A percentile compares a stretch with the other conserved stretches of the same genome.
These are phyloP conservation scores for Kuschelorhynchus macadamiae DNA, from an alignment of 2,888 invertebrate species.

Conservation along the genomic window DNA sequence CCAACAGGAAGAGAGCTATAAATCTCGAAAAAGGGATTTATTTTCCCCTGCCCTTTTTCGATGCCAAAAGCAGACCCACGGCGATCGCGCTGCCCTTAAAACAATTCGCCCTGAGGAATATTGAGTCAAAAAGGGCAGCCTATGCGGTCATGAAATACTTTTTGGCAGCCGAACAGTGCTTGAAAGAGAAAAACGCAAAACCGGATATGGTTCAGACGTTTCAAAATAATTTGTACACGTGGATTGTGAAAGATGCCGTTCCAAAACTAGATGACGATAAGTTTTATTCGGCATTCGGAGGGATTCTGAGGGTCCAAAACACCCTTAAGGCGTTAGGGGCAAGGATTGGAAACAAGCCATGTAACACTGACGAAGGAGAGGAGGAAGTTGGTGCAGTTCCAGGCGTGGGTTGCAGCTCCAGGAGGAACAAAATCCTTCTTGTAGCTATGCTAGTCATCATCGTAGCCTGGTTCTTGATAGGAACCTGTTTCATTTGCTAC, in stretches of 20 bases:
- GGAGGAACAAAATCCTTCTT: conserved; percentile 54
- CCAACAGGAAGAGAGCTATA: conserved; percentile 23
- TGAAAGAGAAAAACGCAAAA: conserved; percentile 65
- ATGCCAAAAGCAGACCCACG: conserved; percentile 69
- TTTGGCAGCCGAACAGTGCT: conserved; percentile 69
- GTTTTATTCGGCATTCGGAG: conserved; percentile 72
- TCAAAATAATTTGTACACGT: conserved; percentile 71
- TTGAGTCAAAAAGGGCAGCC: conserved; percentile 63
- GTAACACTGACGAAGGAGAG: conserved; percentile 42
- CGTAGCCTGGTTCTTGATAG: conserved; percentile 65
- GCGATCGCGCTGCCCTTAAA: conserved; percentile 76
- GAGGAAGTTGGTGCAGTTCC: conserved; percentile 49
- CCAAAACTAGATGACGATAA: conserved; percentile 73
- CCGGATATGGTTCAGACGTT: conserved; percentile 67
- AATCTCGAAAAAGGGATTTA: conserved; percentile 44
- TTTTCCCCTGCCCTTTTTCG: conserved; percentile 73
- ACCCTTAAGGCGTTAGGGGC: conserved; percentile 60
- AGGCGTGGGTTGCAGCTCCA: conserved; percentile 33
- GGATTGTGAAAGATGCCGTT: conserved; percentile 70
- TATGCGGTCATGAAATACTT: conserved; percentile 72
- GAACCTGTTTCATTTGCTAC: conserved; percentile 65
- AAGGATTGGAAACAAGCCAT: conserved; percentile 28
- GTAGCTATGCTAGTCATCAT: conserved; percentile 62
- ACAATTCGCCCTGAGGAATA: conserved; percentile 69
- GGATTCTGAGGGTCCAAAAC: conserved; percentile 65